phyloP scores from a whole-genome alignment of 2,797 vertebrate genomes.

The Ispidina picta region DNA sequence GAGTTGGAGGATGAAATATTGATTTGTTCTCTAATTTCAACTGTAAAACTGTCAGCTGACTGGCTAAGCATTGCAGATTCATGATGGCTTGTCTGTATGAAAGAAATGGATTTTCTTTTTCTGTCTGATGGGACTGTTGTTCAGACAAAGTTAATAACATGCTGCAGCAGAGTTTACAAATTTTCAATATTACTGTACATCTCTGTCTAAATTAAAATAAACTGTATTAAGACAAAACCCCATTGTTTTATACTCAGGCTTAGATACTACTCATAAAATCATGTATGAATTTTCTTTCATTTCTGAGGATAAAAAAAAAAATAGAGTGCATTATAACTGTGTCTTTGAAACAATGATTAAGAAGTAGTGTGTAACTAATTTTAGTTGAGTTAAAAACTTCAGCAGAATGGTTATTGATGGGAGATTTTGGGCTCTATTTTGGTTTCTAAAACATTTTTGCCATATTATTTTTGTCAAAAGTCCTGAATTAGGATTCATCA shows the following conservation, averaged over 20 bases:
- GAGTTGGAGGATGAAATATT: constrained; percentile 13
- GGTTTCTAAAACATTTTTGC: neutral
- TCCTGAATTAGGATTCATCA: neutral
- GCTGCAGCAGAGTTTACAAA: neutral
- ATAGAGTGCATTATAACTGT: neutral
- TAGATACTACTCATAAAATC: neutral
- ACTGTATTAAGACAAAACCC: neutral
- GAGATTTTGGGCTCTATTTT: neutral
- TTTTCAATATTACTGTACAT: neutral
- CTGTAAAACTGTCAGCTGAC: neutral
- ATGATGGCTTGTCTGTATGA: neutral
- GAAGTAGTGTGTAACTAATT: neutral
- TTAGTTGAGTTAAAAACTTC: neutral
- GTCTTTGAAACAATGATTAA: neutral
- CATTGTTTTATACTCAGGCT: neutral
- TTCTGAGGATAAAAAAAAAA: neutral
- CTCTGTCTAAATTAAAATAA: neutral
- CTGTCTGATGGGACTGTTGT: neutral
- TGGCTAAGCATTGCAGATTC: constrained; percentile 1
- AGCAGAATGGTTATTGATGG: neutral
- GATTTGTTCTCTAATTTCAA: constrained; percentile 33
- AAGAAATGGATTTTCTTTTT: constrained; percentile 34
- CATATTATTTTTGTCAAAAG: neutral
- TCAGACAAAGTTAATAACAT: neutral
- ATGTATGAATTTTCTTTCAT: neutral